Evolutionary conservation across 2,888 invertebrate genomes (phyloP).

Genomic region (Macrophya alboannulata): DNA sequence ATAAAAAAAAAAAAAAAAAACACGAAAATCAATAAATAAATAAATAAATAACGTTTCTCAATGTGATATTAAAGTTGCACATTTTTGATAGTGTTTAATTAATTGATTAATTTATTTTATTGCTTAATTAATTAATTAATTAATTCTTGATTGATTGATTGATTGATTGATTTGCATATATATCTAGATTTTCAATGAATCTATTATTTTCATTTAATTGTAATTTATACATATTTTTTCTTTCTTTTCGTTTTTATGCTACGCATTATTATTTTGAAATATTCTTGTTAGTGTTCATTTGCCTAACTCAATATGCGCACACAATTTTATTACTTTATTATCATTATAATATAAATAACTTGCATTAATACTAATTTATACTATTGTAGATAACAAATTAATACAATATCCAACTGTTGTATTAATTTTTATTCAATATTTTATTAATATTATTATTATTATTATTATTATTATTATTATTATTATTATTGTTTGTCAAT

Average conservation of each 20-base stretch:
- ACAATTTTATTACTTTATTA: conserved; percentile 29
- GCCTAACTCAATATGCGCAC: conserved; percentile 39
- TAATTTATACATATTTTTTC: conserved; percentile 14
- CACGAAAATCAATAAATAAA: conserved; percentile 40
- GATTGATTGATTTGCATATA: conserved; percentile 28
- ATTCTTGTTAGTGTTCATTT: conserved; percentile 10
- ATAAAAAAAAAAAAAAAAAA: not conserved
- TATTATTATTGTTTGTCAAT: conserved; percentile 32
- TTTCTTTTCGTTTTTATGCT: not conserved
- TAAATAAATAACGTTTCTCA: conserved; percentile 45
- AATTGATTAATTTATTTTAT: conserved; percentile 43
- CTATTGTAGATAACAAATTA: conserved; percentile 5
- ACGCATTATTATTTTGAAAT: not conserved
- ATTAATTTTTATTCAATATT: conserved; percentile 29
- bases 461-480: conserved; percentile 10
- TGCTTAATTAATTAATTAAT: conserved; percentile 13
- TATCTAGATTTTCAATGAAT: conserved; percentile 43
- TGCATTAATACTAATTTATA: not conserved
- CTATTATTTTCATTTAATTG: conserved; percentile 34
- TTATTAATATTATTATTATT: not conserved
- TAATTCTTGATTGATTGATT: conserved; percentile 22
- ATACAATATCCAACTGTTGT: not conserved
- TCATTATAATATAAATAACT: conserved; percentile 8
- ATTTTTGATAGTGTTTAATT: conserved; percentile 48
- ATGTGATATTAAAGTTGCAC: conserved; percentile 59